Base-by-base conservation (phyloP, 2,888 invertebrate species). In the Hedya salicella region DNA sequence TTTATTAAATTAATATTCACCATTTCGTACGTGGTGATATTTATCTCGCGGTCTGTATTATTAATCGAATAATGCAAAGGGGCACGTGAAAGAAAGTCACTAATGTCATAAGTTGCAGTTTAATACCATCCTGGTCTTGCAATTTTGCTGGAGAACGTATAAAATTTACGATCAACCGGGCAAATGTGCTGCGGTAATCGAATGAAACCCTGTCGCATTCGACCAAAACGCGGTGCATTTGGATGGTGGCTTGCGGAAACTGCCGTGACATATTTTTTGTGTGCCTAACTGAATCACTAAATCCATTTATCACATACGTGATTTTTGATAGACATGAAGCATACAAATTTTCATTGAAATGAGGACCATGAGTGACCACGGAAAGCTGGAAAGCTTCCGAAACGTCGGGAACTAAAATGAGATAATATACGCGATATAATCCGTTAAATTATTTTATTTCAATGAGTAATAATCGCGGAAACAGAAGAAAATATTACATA, bases 111-210 rank as follows among this genome's bases (percentile, higher is more conserved):
- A 75, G 71, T 69, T 75, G 73, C 75, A 76, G 70, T 74, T 74
- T 70, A 73, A 68, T 73, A 71, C 69, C 67, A 64, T 72, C 70
- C 68, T 66, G 64, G 69, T 64, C 62, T 62, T 46, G 70, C 75
- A 78, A 79, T 78, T 71, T 71, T 69, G 67, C 67, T 52, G 66
- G 66, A 61, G 71, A 56, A 71, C 77, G 73, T 81, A 78, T 81
- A 78, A 83, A 81, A 71, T 80, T 79, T 77, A 83, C 74, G 74
- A 73, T 74, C 70, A 71, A 69, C 30, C 68, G 61, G 52, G 64
- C 49, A 65, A 67, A 69, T 73, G 71, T 69, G 70, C 69, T 56
- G 70, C 67, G 67, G 73, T 76, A 78, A 75, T 75, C 73, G 72
- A 75, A 73, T 75, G 62, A 70, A 73, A 54, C 46, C 32, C 48